Conservation (phyloP, 2,797 vertebrate genomes). For the Toxotes lorentzi region DNA sequence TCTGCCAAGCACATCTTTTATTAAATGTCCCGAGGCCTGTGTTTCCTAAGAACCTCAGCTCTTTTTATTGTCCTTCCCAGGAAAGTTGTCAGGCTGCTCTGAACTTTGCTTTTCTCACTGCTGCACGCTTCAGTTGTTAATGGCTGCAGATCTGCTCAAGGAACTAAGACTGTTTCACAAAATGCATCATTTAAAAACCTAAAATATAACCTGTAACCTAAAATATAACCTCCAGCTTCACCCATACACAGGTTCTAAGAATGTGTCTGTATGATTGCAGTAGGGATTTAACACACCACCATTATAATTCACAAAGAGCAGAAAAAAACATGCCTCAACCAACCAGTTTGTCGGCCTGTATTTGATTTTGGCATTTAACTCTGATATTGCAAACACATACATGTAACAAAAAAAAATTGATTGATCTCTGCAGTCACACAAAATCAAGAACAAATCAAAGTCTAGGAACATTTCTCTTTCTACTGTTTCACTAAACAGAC, state of each 20-base stretch:
- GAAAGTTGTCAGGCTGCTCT: neutral
- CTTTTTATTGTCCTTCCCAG: conserved; percentile 15
- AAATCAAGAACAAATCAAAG: neutral
- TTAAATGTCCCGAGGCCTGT: neutral
- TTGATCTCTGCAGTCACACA: too few species aligned
- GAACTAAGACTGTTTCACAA: neutral
- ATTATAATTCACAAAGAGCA: neutral
- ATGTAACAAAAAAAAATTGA: neutral
- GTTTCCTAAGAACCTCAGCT: conserved; percentile 34
- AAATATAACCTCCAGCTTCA: neutral
- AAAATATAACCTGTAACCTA: neutral
- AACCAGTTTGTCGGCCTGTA: neutral
- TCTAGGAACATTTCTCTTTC: conserved; percentile 1
- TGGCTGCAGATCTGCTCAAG: neutral
- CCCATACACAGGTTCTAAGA: neutral
- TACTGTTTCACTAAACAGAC: conserved; percentile 10
- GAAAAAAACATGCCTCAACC: neutral
- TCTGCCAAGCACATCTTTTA: conserved; percentile 17
- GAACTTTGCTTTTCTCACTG: neutral
- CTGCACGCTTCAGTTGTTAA: too few species aligned
- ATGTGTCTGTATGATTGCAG: neutral
- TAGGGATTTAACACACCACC: neutral
- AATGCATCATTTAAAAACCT: neutral
- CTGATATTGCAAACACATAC: too few species aligned
- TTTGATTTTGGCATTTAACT: too few species aligned